Percentiles rank a stretch among this genome's conserved stretches.
phyloP scores from a whole-genome alignment of 2,888 invertebrate species.

The Nasonia oneida region DNA sequence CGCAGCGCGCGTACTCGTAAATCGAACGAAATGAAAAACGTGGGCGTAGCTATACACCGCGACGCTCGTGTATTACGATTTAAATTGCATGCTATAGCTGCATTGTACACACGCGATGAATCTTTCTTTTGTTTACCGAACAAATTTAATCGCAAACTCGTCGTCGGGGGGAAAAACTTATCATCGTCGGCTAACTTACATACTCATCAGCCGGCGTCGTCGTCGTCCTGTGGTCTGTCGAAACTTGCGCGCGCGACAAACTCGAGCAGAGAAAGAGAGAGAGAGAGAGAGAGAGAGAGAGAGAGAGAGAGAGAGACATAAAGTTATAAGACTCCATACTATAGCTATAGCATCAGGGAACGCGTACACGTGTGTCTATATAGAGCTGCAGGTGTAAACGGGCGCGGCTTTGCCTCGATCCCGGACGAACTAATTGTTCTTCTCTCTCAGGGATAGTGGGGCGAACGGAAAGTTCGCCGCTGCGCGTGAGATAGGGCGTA shows the following conservation, averaged over 20 bases:
- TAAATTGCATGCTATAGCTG: neutral
- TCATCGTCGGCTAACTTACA: neutral
- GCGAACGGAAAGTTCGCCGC: neutral
- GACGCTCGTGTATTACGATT: neutral
- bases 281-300: too few species aligned
- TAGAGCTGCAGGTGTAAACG: neutral
- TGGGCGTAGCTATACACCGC: neutral
- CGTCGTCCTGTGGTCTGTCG: neutral
- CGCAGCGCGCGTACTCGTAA: neutral
- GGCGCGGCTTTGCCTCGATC: conserved; percentile 25
- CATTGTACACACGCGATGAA: neutral
- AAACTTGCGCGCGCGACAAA: neutral
- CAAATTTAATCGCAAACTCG: conserved; percentile 24
- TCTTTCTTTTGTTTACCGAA: neutral
- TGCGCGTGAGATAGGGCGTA: neutral
- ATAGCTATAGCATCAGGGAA: too few species aligned
- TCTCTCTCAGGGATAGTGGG: neutral
- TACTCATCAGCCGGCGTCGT: neutral
- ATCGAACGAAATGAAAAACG: neutral
- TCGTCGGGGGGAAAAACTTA: neutral
- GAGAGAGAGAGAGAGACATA: conserved; percentile 2
- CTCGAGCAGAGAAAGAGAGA: neutral
- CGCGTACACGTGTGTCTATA: neutral
- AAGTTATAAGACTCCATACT: neutral
- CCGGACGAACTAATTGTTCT: conserved; percentile 37